Percentiles rank a stretch among this genome's conserved stretches.
phyloP scores from a whole-genome alignment of 2,113 vertebrate genomes.

The Phyllostomus hastatus region DNA sequence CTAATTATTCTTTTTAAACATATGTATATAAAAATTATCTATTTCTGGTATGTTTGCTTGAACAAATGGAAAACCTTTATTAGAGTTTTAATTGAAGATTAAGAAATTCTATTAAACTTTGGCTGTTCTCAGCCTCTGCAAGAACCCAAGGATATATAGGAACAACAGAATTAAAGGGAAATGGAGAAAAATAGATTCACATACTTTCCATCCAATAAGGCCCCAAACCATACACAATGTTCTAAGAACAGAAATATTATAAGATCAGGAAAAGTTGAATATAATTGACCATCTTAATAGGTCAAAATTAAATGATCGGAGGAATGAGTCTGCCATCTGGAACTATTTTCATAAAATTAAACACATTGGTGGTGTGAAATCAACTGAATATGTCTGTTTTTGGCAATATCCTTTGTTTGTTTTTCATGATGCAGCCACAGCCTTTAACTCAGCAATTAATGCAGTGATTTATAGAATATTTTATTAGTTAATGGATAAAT shows the following conservation, averaged over 20 bases:
- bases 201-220: not conserved
- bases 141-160: not conserved
- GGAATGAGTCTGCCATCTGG: not conserved
- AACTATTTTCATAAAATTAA: constrained; percentile 32
- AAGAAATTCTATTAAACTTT: not conserved
- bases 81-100: constrained; percentile 38
- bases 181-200: not conserved
- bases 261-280: not conserved
- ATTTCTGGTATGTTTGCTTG: not conserved
- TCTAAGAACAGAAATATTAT: constrained; percentile 18
- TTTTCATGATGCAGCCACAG: not conserved
- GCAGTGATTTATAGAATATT: constrained; percentile 53
- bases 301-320: not conserved
- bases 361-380: not conserved
- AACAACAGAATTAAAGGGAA: constrained; percentile 17
- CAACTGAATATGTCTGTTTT: not conserved
- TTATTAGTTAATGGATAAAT: constrained; percentile 39
- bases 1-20: not conserved
- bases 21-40: not conserved
- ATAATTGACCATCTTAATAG: not conserved
- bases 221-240: not conserved
- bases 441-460: constrained; percentile 47
- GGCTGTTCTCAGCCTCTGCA: not conserved
- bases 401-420: not conserved
- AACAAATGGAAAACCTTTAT: not conserved